Base-by-base conservation (phyloP, 2,888 invertebrate genomes). In the Pseudoips prasinana region DNA sequence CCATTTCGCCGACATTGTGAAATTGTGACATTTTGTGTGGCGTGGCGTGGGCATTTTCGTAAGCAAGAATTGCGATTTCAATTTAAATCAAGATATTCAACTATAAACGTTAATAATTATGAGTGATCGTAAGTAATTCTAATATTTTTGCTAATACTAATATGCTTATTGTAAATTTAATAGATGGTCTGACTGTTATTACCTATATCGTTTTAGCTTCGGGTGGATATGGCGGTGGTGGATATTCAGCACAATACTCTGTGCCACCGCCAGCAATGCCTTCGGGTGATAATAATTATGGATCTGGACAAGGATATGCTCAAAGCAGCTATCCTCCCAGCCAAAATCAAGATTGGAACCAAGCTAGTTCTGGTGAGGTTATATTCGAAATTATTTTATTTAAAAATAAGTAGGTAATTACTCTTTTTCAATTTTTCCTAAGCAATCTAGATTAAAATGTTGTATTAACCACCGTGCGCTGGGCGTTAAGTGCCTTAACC, bases 201-300 rank as follows among this genome's bases (percentile, higher is more conserved):
- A n/a, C n/a, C n/a, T n/a, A n/a, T n/a, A n/a, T n/a, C n/a, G 3
- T 20, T 20, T 20, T 20, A 31, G 37, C 29, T 32, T 43, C 35
- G 10, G 30, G 20, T n/a, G 20, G n/a, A n/a, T 20, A 20, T n/a
- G 40, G 25, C 33, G 14, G 14, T 14, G 14, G 20, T 39, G 79
- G 85, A 33, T 84, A 85, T 61, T 74, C 82, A 18, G 73, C 81
- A 48, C 80, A 84, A 64, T 84, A 90, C 73, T 77, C 89, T 32
- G 75, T 88, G 64, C 82, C 89, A 48, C 82, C 88, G 33, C 82
- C 89, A 26, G 57, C 83, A 29, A 68, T 83, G 61, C 64, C 74
- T 46, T 72, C 83, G 28, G 72, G 80, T 28, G 89, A 84, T 43
- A 88, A 70, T 49, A 78, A 78, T 54, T 46, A 53, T 35, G 70